Conservation (phyloP, 1,140 invertebrate species). For the Plutomurus gul region DNA sequence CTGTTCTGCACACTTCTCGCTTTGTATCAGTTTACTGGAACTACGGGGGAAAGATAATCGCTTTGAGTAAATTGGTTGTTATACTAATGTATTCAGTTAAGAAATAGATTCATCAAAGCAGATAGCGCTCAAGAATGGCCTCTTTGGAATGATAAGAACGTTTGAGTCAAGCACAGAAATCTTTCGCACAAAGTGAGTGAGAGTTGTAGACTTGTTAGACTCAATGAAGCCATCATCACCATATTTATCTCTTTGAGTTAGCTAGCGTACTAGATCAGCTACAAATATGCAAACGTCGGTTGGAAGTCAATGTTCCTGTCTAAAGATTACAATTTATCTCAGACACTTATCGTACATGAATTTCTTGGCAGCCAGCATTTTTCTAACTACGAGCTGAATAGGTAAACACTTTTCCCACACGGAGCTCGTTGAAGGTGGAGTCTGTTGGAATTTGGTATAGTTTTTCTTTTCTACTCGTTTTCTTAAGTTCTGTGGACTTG, state of each 20-base stretch:
- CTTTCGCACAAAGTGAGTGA: not conserved
- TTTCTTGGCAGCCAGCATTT: conserved; percentile 13
- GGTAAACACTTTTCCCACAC: conserved; percentile 15
- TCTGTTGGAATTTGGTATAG: conserved; percentile 9
- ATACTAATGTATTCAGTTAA: not conserved
- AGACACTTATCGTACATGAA: conserved; percentile 3
- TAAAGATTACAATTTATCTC: conserved; percentile 28
- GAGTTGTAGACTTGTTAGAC: conserved; percentile 10
- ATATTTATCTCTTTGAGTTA: not conserved
- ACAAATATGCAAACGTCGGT: conserved; percentile 18
- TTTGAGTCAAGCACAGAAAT: not conserved
- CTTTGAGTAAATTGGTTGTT: no score
- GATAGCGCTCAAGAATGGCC: no score
- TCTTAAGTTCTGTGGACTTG: not conserved
- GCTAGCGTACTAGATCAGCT: no score
- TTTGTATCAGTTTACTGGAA: no score
- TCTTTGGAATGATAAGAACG: no score
- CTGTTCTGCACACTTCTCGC: no score
- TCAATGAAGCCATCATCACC: conserved; percentile 20
- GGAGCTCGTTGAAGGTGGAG: conserved; percentile 5
- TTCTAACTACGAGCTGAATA: not conserved
- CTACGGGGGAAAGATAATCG: no score
- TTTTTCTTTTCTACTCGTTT: not conserved
- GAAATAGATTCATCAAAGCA: not conserved
- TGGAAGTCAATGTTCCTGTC: conserved; percentile 26